phyloP scores from a whole-genome alignment of 2,888 invertebrate genomes.

The Himalopsyche kuldschensis region DNA sequence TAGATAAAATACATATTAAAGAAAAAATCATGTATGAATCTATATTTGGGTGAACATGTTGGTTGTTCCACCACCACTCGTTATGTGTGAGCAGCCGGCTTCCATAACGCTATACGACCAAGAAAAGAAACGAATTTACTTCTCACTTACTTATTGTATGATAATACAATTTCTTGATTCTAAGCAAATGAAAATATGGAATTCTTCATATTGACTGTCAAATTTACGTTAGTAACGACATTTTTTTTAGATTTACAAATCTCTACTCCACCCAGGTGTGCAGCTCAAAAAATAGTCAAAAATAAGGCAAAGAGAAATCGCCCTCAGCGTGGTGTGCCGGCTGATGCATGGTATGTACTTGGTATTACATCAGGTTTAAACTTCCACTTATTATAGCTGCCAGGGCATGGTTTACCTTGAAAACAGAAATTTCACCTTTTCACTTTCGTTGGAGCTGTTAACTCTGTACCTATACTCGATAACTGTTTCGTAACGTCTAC shows the following conservation, averaged over 20 bases:
- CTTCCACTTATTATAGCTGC: not conserved
- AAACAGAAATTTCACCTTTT: conserved; percentile 15
- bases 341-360: not conserved
- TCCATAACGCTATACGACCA: too few relatives aligned
- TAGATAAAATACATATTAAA: too few relatives aligned
- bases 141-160: too few relatives aligned
- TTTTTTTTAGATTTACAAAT: not conserved
- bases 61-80: too few relatives aligned
- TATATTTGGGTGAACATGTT: too few relatives aligned
- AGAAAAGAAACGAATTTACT: too few relatives aligned
- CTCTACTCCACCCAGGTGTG: not conserved
- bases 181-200: too few relatives aligned
- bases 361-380: not conserved
- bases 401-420: conserved; percentile 11
- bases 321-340: not conserved
- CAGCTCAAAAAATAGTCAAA: not conserved
- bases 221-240: too few relatives aligned
- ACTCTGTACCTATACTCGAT: not conserved
- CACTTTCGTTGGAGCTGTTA: conserved; percentile 6
- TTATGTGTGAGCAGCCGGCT: too few relatives aligned
- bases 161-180: too few relatives aligned
- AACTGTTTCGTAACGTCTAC: conserved; percentile 2
- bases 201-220: too few relatives aligned
- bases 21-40: too few relatives aligned
- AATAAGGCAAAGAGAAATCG: conserved; percentile 3